A percentile compares a stretch with the other conserved stretches of the same genome.
These are phyloP conservation scores for Atrichornis clamosus DNA, from an alignment of 2,113 vertebrate species.

Conservation along the genomic window DNA sequence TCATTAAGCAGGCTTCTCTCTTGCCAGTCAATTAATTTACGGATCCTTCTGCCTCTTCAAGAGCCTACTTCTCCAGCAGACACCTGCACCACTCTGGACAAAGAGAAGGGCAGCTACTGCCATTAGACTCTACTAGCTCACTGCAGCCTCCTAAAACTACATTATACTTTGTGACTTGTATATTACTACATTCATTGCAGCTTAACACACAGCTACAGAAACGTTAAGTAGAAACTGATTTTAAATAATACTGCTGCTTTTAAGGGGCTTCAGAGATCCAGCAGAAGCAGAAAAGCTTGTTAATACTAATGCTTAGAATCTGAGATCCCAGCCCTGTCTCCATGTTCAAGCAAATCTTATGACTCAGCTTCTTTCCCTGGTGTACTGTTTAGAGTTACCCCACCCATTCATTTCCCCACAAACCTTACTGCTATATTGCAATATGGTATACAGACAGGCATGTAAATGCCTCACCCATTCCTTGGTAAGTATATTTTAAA, in stretches of 20 bases:
- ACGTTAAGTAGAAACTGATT: not conserved
- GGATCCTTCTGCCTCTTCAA: not conserved
- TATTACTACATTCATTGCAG: not conserved
- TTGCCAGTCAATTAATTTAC: not conserved
- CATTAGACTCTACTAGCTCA: not conserved
- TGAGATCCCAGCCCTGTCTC: not conserved
- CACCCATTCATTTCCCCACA: constrained; percentile 22
- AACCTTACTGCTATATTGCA: not conserved
- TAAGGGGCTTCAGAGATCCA: not conserved
- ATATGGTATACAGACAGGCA: not conserved
- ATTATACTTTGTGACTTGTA: not conserved
- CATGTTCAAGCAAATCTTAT: not conserved
- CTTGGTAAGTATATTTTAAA: not conserved
- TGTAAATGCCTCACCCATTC: not conserved
- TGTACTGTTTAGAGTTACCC: constrained; percentile 4
- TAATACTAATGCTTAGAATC: not conserved
- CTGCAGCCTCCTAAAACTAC: not conserved
- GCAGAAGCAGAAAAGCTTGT: not conserved
- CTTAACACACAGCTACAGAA: not conserved
- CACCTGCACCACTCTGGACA: not conserved
- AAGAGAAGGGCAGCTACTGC: not conserved
- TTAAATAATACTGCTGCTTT: not conserved
- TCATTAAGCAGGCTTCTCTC: not conserved
- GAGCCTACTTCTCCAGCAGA: not conserved
- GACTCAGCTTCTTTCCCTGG: constrained; percentile 48